Conservation (phyloP, 1,140 invertebrate species). For the Bicyclus anynana region DNA sequence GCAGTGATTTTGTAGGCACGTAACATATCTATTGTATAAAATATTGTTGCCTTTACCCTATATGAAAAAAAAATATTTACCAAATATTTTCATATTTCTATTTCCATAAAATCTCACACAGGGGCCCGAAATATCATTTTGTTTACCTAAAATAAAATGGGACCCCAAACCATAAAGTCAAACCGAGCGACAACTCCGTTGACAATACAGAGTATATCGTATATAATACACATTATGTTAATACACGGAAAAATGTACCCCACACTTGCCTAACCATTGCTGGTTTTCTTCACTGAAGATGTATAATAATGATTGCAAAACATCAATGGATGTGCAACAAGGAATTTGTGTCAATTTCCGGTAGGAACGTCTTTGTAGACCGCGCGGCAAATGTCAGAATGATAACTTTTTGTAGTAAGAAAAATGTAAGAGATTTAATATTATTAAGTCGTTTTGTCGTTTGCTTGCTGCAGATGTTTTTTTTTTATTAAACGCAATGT, state of each 20-base stretch:
- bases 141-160: constrained; percentile 17
- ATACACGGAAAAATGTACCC: neutral
- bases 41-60: too few species aligned
- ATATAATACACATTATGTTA: neutral
- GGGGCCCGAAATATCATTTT: constrained; percentile 3
- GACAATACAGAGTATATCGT: constrained; percentile 4
- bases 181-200: constrained; percentile 18
- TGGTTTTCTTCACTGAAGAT: neutral
- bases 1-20: too few species aligned
- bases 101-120: neutral
- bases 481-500: too few species aligned
- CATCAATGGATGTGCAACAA: neutral
- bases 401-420: neutral
- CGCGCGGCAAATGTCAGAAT: neutral
- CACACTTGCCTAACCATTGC: neutral
- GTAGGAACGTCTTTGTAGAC: neutral
- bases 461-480: too few species aligned
- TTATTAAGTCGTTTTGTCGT: too few species aligned
- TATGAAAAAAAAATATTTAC: neutral
- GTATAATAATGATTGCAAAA: neutral
- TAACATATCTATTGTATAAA: too few species aligned
- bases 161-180: constrained; percentile 10
- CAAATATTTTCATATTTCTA: neutral
- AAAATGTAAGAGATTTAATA: too few species aligned
- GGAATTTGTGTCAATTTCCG: neutral